A percentile compares a stretch with the other conserved stretches of the same genome.
Evolutionary conservation across 2,888 invertebrate genomes (phyloP).

Genomic region (Atethmia centrago): DNA sequence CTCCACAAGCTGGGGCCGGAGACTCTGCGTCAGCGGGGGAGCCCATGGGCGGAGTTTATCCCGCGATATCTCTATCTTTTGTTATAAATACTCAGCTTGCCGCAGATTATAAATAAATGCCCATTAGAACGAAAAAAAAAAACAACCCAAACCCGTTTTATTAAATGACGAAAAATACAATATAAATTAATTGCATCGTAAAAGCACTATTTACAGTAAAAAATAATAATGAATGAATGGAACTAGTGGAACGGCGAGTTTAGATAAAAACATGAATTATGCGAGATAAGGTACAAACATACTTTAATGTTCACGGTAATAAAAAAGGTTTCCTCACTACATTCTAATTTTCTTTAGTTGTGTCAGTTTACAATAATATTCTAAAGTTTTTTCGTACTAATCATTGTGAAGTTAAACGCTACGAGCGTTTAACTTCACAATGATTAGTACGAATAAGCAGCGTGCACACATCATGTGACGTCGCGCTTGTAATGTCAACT

Average conservation of each 20-base stretch:
- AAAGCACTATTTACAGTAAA: neutral
- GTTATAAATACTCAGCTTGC: neutral
- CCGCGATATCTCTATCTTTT: too few relatives aligned
- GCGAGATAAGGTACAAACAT: neutral
- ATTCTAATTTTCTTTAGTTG: neutral
- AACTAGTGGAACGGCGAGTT: neutral
- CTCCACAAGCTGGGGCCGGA: too few relatives aligned
- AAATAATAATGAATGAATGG: neutral
- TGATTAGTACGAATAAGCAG: too few relatives aligned
- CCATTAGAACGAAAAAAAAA: neutral
- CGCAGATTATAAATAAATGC: neutral
- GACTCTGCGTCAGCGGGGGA: too few relatives aligned
- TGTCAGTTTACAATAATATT: neutral
- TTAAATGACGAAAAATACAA: too few relatives aligned
- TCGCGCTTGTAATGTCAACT: too few relatives aligned
- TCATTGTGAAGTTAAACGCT: neutral
- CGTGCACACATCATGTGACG: too few relatives aligned
- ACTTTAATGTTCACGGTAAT: slow-evolving; percentile 1
- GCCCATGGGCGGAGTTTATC: too few relatives aligned
- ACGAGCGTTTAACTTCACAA: too few relatives aligned
- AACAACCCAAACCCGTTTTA: neutral
- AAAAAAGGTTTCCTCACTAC: slow-evolving; percentile 5
- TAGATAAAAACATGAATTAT: neutral
- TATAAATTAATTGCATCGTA: neutral
- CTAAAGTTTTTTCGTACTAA: neutral